Evolutionary conservation across 1,140 invertebrate genomes (phyloP), one percentile per base, ranked within the genome.

Genomic region (Vollenhovia emeryi): DNA sequence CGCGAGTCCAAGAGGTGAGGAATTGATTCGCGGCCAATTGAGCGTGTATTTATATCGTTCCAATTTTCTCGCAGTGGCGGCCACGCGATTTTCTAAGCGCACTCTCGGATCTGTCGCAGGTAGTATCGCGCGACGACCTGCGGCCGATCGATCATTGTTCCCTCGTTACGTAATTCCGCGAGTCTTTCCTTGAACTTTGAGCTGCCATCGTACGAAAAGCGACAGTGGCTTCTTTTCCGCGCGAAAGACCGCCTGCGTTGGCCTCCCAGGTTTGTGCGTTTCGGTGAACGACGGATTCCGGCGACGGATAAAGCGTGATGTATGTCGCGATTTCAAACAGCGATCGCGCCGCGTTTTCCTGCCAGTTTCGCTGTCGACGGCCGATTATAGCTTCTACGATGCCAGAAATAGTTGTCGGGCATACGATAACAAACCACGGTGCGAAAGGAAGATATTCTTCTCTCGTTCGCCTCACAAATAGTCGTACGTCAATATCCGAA

Each of bases 11-110:
- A 11, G 27, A 71, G 64, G 21, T 52, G 71, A 60, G 48, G 27
- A 87, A 50, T 66, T 88, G 87, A 78, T 85, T 40, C 86, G 52
- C 33, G 75, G 87, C 87, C 87, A 88, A 64, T 57, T 73, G 86
- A 30, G 45, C 64, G 64, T 69, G 36, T 88, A 88, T 88, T 88
- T 88, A 88, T 87, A 79, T 68, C 59, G 87, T 85, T 68, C 87
- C 68, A 87, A 87, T 85, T 88, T 78, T 66, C 87, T 57, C 80
- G 13, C 33, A 2, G 21, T n/a, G 15, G 48, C n/a, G 43, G 27
- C 15, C 45, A 45, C 13, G 30, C 55, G 48, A 85, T 57, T 69
- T 71, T 50, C 33, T 5, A 43, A 71, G 33, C 36, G 24, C 30
- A 40, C 21, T 68, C 48, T 52, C 45, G 9, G 9, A 68, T 33